A percentile compares a stretch with the other conserved stretches of the same genome.
phyloP scores from a whole-genome alignment of 2,888 invertebrate species.

The Plagodis dolabraria region DNA sequence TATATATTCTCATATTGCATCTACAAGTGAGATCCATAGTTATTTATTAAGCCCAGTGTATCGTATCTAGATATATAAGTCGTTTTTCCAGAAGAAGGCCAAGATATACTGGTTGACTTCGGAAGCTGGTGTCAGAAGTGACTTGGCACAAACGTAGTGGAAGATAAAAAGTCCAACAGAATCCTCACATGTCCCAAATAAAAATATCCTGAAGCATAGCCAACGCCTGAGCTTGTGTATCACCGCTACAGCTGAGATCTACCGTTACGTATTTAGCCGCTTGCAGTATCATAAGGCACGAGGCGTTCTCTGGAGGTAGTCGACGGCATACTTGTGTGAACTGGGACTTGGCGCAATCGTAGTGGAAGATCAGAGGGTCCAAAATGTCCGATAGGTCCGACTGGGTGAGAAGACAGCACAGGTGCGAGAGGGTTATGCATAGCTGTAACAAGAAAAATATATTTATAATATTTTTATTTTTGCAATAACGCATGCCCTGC shows the following conservation, averaged over 20 bases:
- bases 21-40: too few species aligned
- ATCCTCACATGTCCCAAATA: constrained; percentile 69
- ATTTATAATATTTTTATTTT: background rate
- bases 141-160: too few species aligned
- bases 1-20: too few species aligned
- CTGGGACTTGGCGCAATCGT: constrained; percentile 68
- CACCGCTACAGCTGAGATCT: constrained; percentile 60
- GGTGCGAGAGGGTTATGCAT: constrained; percentile 90
- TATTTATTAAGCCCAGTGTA: too few species aligned
- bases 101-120: too few species aligned
- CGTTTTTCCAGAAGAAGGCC: too few species aligned
- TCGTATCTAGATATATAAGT: too few species aligned
- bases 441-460: constrained; percentile 75
- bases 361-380: constrained; percentile 78
- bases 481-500: too few species aligned
- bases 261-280: constrained; percentile 80
- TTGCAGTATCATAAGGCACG: constrained; percentile 71
- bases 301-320: constrained; percentile 71
- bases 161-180: background rate
- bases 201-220: constrained; percentile 77
- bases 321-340: constrained; percentile 70
- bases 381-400: constrained; percentile 85
- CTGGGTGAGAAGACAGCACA: constrained; percentile 84
- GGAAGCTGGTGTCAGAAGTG: too few species aligned
- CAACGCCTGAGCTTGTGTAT: constrained; percentile 65